Base-by-base conservation (phyloP, 2,888 invertebrate species). In the Phaedon cochleariae region DNA sequence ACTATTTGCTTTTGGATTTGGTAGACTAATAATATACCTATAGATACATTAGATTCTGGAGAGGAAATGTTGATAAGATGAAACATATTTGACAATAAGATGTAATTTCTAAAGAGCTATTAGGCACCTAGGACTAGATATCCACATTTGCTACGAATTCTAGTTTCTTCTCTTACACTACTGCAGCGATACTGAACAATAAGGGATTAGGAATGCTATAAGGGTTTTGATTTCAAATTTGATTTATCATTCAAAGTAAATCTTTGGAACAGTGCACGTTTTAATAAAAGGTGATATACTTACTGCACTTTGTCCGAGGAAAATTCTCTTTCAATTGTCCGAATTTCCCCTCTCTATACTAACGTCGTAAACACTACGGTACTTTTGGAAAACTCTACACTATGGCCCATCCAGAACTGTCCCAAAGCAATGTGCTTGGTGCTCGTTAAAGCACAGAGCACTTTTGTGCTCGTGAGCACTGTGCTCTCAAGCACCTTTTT, bases 91-190 rank as follows among this genome's bases (percentile, higher is more conserved):
- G n/a, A n/a, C n/a, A n/a, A n/a, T n/a, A n/a, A n/a, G n/a, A n/a
- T n/a, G n/a, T n/a, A n/a, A n/a, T n/a, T n/a, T n/a, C n/a, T n/a
- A n/a, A 26, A 7, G 26, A 26, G 26, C 26, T 26, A 7, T 26
- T 26, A 26, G 26, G 26, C 7, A 26, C 7, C 26, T 26, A 26
- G 26, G 26, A 26, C 26, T 26, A 26, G 3, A 5, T 7, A 26
- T 26, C 7, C 26, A 26, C 26, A 26, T 26, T 26, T 59, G 41
- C 67, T 61, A 65, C 46, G 53, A 51, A 51, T 73, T 72, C 72
- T 73, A 73, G 65, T 72, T 73, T 73, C 73, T 72, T 73, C 73
- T 73, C 72, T 67, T 66, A 60, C 17, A 21, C 57, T 57, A 57
- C 57, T 22, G 10, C 26, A 46, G 57, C 57, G 22, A 20, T 26